Evolutionary conservation across 2,113 vertebrate species (phyloP).

Genomic region (Oenanthe oenanthe): DNA sequence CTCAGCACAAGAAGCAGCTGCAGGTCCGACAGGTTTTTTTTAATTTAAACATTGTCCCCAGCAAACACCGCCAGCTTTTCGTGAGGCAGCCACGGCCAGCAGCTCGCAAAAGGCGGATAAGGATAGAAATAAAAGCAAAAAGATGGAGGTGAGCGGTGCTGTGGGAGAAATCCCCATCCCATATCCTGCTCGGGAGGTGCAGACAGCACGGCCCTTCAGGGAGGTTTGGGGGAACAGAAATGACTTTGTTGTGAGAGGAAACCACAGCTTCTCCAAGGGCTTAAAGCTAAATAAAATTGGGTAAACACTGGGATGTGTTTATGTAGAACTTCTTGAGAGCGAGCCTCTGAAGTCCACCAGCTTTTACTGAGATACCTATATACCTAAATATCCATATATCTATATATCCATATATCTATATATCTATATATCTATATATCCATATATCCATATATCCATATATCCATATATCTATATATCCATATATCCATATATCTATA

Average conservation of each 20-base stretch:
- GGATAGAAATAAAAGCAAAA: constrained; percentile 63
- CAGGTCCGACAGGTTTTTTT: neutral
- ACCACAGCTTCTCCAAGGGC: neutral
- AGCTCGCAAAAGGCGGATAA: constrained; percentile 38
- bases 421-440: too few relatives aligned
- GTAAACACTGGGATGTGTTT: neutral
- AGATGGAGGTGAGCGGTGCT: constrained; percentile 67
- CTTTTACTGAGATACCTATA: neutral
- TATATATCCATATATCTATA: too few relatives aligned
- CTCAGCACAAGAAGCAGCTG: too few relatives aligned
- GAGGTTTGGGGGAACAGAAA: fast-evolving
- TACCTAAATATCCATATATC: too few relatives aligned
- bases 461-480: too few relatives aligned
- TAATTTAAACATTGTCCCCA: neutral
- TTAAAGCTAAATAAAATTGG: neutral
- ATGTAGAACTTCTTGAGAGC: fast-evolving
- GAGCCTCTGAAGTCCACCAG: neutral
- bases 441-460: too few relatives aligned
- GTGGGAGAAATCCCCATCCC: neutral
- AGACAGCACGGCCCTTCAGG: fast-evolving
- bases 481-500: too few relatives aligned
- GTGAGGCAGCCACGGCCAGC: constrained; percentile 52
- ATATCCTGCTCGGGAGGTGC: neutral
- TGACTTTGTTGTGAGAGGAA: too few relatives aligned
- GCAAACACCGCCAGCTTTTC: neutral